A percentile compares a stretch with the other conserved stretches of the same genome.
These are phyloP conservation scores for Eurosta solidaginis DNA, from an alignment of 1,140 invertebrate species.

Conservation along the genomic window DNA sequence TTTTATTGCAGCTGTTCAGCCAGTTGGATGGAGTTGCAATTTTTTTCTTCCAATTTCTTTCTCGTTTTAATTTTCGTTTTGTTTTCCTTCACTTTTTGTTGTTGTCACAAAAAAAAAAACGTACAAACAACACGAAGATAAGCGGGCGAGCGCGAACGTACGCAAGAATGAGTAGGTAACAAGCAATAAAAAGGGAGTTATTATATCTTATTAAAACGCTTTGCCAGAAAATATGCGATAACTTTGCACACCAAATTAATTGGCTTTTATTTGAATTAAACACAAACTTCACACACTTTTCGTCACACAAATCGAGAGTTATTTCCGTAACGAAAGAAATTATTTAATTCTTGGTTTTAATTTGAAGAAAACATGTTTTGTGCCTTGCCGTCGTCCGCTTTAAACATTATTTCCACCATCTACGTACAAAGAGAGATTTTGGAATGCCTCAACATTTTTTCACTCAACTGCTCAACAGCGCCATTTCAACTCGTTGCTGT, in stretches of 20 bases:
- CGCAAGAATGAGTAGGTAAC: background rate
- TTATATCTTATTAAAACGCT: background rate
- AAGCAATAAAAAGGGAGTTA: conserved; percentile 11
- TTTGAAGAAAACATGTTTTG: conserved; percentile 19
- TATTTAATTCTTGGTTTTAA: background rate
- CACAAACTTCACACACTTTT: background rate
- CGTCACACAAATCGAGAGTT: background rate
- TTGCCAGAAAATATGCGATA: background rate
- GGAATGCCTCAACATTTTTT: conserved; percentile 21
- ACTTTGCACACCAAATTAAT: background rate
- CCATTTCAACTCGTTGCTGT: conserved; percentile 6
- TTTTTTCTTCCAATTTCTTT: conserved; percentile 4
- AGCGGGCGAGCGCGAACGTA: background rate
- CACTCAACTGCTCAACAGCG: background rate
- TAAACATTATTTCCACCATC: background rate
- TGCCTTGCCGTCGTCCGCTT: conserved; percentile 7
- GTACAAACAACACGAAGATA: conserved; percentile 9
- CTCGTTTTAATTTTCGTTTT: background rate
- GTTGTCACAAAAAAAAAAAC: conserved; percentile 6
- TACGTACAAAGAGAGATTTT: conserved; percentile 15
- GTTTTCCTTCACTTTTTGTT: background rate
- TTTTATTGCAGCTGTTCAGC: background rate
- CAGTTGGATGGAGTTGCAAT: background rate
- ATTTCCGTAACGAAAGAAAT: background rate
- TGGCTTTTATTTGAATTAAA: background rate